phyloP scores from a whole-genome alignment of 1,140 invertebrate genomes.

The Macrobrachium rosenbergii region DNA sequence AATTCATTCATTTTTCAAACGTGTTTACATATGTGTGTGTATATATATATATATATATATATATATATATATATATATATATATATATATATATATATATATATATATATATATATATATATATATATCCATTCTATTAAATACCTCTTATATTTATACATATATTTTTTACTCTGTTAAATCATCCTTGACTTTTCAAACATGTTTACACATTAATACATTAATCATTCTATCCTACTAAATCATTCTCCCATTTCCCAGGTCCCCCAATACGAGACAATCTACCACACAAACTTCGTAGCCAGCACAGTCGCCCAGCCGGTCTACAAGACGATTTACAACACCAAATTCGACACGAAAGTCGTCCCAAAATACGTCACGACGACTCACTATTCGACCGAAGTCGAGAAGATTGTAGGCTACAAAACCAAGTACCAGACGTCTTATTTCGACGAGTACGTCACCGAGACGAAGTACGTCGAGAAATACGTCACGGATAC shows the following conservation, averaged over 20 bases:
- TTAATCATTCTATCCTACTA: too few relatives aligned
- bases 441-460: constrained; percentile 36
- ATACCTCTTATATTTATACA: too few relatives aligned
- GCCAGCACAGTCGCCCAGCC: constrained; percentile 37
- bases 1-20: too few relatives aligned
- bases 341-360: constrained; percentile 36
- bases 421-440: constrained; percentile 40
- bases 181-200: too few relatives aligned
- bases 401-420: constrained; percentile 20
- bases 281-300: constrained; percentile 13
- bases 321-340: constrained; percentile 36
- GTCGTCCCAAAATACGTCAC: constrained; percentile 40
- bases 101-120: too few relatives aligned
- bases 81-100: too few relatives aligned
- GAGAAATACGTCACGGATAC: constrained; percentile 43
- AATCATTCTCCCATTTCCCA: not conserved
- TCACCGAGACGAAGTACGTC: constrained; percentile 26
- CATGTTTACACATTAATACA: too few relatives aligned
- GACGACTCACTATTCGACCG: constrained; percentile 30
- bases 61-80: too few relatives aligned
- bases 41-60: too few relatives aligned
- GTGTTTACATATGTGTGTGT: too few relatives aligned
- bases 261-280: constrained; percentile 32
- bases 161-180: too few relatives aligned
- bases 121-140: too few relatives aligned